phyloP scores from a whole-genome alignment of 2,113 vertebrate genomes.

The Larimichthys crocea region DNA sequence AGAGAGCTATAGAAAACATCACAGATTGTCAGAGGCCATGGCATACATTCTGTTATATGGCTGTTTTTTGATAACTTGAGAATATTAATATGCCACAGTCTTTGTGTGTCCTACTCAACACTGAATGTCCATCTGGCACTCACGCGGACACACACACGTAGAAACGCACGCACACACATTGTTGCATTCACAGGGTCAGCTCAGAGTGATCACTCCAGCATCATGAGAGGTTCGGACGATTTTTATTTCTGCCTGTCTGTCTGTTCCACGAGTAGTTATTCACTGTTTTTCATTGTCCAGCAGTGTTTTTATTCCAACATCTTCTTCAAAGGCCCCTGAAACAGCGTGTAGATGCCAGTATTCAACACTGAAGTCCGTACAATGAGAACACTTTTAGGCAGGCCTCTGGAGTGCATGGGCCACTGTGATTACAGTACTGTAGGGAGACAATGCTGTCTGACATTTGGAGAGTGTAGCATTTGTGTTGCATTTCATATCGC shows the following conservation, averaged over 20 bases:
- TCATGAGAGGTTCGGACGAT: slow-evolving; percentile 21
- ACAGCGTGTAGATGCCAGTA: slow-evolving; percentile 28
- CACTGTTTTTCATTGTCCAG: slow-evolving; percentile 39
- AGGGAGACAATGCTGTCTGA: slow-evolving; percentile 50
- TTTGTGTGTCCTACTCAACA: slow-evolving; percentile 88
- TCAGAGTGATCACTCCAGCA: slow-evolving; percentile 57
- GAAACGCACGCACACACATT: slow-evolving; percentile 52
- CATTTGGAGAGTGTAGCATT: slow-evolving; percentile 83
- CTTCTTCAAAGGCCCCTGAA: slow-evolving; percentile 18
- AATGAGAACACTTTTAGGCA: slow-evolving; percentile 9
- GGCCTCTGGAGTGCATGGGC: slow-evolving; percentile 18
- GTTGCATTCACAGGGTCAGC: slow-evolving; percentile 65
- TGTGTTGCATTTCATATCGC: slow-evolving; percentile 81
- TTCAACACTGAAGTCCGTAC: slow-evolving; percentile 27
- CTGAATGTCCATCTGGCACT: slow-evolving; percentile 82
- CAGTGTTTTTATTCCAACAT: slow-evolving; percentile 20
- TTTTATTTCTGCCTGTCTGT: slow-evolving; percentile 40
- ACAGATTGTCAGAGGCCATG: slow-evolving; percentile 79
- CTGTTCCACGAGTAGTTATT: slow-evolving; percentile 23
- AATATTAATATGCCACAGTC: slow-evolving; percentile 81
- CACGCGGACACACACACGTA: slow-evolving; percentile 64
- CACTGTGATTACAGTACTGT: slow-evolving; percentile 27
- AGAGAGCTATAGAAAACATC: slow-evolving; percentile 80
- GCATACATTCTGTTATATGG: slow-evolving; percentile 79
- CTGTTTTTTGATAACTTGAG: slow-evolving; percentile 78